Conservation (phyloP, 2,113 vertebrate species). For the Pseudopipra pipra region DNA sequence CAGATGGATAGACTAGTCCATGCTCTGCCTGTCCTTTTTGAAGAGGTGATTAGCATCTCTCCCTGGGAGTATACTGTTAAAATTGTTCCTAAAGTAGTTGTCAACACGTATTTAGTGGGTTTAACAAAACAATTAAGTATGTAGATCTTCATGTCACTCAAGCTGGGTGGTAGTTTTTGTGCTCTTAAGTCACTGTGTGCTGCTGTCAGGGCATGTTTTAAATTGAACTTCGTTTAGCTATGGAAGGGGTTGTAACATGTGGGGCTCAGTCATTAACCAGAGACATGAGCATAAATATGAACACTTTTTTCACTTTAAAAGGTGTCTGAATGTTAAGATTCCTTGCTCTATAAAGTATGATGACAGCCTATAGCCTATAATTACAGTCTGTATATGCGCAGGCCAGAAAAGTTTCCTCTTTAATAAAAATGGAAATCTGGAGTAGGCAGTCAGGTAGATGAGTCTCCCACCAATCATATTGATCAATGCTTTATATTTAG, state of each 20-base stretch:
- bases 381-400: background rate
- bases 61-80: background rate
- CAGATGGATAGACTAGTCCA: background rate
- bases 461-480: background rate
- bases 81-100: background rate
- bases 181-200: background rate
- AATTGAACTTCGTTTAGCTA: background rate
- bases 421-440: background rate
- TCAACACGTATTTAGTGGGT: background rate
- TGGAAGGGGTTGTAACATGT: background rate
- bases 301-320: background rate
- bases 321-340: background rate
- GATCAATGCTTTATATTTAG: background rate
- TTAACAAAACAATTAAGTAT: background rate
- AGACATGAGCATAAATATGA: background rate
- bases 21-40: background rate
- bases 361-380: background rate
- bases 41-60: background rate
- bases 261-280: background rate
- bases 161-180: background rate
- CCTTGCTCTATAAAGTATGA: background rate
- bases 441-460: background rate
- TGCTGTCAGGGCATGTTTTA: background rate
- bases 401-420: background rate
- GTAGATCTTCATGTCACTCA: background rate